These are phyloP conservation scores for Gila robusta DNA, from an alignment of 2,797 vertebrate species.

Conservation along the genomic window DNA sequence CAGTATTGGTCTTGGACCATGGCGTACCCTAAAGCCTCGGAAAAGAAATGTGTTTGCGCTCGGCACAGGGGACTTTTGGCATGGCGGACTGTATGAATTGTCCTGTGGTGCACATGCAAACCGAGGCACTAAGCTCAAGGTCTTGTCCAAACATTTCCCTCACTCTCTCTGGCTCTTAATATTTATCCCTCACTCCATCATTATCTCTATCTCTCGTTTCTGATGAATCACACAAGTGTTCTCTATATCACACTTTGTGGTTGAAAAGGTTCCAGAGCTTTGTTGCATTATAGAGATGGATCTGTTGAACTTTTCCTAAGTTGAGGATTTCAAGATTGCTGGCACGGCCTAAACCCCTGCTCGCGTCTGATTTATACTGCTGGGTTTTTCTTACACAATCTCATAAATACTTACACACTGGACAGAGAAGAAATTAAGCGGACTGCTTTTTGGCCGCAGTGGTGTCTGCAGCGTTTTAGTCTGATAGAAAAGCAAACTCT, in stretches of 20 bases:
- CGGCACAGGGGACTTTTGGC: conserved; percentile 41
- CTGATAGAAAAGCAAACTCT: conserved; percentile 16
- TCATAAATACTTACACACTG: conserved; percentile 51
- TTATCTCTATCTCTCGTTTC: conserved; percentile 40
- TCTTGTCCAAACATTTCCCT: conserved; percentile 49
- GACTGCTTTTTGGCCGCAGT: conserved; percentile 26
- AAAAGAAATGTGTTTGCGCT: conserved; percentile 46
- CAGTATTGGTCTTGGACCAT: conserved; percentile 62
- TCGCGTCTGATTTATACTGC: conserved; percentile 38
- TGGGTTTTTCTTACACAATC: conserved; percentile 48
- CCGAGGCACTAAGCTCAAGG: conserved; percentile 44
- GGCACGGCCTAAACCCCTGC: conserved; percentile 25
- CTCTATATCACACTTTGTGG: conserved; percentile 42
- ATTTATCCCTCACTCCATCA: conserved; percentile 43
- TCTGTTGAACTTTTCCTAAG: conserved; percentile 51
- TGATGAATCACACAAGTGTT: conserved; percentile 49
- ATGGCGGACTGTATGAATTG: conserved; percentile 47
- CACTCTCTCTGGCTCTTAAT: conserved; percentile 26
- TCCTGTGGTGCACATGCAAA: conserved; percentile 51
- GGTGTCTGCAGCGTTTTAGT: conserved; percentile 26
- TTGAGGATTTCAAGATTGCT: conserved; percentile 39
- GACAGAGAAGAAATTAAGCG: conserved; percentile 24
- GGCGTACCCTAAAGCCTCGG: conserved; percentile 23
- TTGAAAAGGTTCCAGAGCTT: conserved; percentile 47
- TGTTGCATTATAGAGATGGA: conserved; percentile 51